Conservation (phyloP, 2,797 vertebrate genomes). For the Bryconaethiops microstoma region DNA sequence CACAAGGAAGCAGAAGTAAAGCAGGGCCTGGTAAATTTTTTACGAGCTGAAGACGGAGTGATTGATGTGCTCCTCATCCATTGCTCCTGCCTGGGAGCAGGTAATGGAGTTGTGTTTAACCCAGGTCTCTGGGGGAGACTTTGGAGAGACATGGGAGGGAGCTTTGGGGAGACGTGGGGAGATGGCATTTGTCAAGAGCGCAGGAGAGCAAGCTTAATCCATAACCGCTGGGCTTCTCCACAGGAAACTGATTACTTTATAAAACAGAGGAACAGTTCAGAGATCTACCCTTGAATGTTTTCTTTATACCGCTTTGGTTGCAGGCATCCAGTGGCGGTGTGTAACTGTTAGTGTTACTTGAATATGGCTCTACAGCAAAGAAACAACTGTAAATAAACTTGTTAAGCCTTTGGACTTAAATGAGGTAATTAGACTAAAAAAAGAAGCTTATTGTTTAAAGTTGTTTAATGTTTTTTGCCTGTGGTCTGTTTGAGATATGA, state of each 20-base stretch:
- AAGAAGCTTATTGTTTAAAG: slow-evolving; percentile 63
- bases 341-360: slow-evolving; percentile 16
- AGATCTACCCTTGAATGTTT: slow-evolving; percentile 50
- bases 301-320: slow-evolving; percentile 57
- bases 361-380: slow-evolving; percentile 14
- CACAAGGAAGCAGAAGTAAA: slow-evolving; percentile 52
- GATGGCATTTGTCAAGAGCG: slow-evolving; percentile 63
- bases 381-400: slow-evolving; percentile 14
- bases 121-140: slow-evolving; percentile 56
- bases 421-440: slow-evolving; percentile 48
- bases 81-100: slow-evolving; percentile 57
- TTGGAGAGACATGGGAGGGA: slow-evolving; percentile 38
- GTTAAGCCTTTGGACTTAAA: slow-evolving; percentile 31
- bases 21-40: slow-evolving; percentile 63
- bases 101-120: slow-evolving; percentile 64
- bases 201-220: slow-evolving; percentile 51
- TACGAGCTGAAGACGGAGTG: slow-evolving; percentile 55
- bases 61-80: slow-evolving; percentile 61
- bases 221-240: slow-evolving; percentile 54
- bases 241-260: slow-evolving; percentile 54
- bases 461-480: slow-evolving; percentile 52
- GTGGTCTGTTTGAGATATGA: slow-evolving; percentile 53
- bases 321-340: slow-evolving; percentile 11
- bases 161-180: slow-evolving; percentile 53
- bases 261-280: slow-evolving; percentile 40